Percentiles rank a stretch among this genome's conserved stretches.
phyloP scores from a whole-genome alignment of 2,113 vertebrate species.

The Micronycteris hirsuta region DNA sequence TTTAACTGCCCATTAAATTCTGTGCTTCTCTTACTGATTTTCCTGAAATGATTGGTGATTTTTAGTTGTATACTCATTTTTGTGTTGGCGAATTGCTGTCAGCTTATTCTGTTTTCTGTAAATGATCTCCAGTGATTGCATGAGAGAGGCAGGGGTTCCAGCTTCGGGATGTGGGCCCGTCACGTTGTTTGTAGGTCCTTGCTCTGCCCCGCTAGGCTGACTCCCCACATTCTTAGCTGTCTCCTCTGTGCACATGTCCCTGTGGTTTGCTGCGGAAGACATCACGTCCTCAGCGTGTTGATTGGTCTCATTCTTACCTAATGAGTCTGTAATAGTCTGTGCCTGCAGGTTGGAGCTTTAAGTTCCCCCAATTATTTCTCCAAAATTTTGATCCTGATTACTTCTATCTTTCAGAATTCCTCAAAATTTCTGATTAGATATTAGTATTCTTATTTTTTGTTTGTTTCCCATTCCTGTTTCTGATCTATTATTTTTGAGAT shows the following conservation, averaged over 20 bases:
- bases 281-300: background rate
- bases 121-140: background rate
- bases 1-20: background rate
- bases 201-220: background rate
- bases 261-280: background rate
- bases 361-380: background rate
- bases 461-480: background rate
- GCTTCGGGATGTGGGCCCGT: background rate
- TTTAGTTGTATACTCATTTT: background rate
- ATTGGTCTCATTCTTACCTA: background rate
- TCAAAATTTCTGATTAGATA: background rate
- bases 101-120: background rate
- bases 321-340: background rate
- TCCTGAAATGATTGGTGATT: constrained; percentile 2
- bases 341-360: background rate
- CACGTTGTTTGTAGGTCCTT: background rate
- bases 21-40: background rate
- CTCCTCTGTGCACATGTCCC: background rate
- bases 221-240: background rate
- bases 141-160: background rate
- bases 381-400: background rate
- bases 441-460: background rate
- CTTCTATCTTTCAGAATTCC: background rate
- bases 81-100: background rate
- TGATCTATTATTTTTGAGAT: background rate